Evolutionary conservation across 2,797 vertebrate genomes (phyloP).

Genomic region (Eidolon dupreanum): DNA sequence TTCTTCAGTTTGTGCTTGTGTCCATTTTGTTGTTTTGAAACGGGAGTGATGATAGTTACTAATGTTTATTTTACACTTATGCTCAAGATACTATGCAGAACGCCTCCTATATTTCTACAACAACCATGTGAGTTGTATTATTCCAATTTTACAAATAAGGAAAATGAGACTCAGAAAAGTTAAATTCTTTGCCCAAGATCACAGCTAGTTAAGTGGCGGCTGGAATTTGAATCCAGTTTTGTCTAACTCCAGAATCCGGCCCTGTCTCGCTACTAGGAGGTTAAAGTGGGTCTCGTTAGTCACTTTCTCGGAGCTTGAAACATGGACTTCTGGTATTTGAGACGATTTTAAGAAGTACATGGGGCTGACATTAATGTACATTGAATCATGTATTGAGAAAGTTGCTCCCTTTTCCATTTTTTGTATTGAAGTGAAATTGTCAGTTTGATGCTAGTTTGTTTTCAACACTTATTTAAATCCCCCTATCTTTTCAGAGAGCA

Average conservation of each 20-base stretch:
- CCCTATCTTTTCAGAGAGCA: not conserved
- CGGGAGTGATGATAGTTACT: not conserved
- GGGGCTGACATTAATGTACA: not conserved
- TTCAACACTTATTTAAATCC: not conserved
- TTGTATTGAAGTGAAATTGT: not conserved
- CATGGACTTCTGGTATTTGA: not conserved
- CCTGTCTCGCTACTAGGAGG: not conserved
- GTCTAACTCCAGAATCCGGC: not conserved
- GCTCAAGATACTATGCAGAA: too few relatives aligned
- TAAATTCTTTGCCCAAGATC: not conserved
- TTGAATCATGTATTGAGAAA: not conserved
- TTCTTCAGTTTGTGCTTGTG: not conserved
- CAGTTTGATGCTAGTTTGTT: not conserved
- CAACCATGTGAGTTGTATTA: not conserved
- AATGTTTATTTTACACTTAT: not conserved
- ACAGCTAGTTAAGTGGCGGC: not conserved
- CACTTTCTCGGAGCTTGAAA: not conserved
- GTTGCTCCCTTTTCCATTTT: not conserved
- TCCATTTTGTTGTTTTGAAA: not conserved
- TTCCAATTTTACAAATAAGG: not conserved
- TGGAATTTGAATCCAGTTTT: not conserved
- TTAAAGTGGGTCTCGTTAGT: not conserved
- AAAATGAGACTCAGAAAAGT: not conserved
- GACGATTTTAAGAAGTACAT: not conserved
- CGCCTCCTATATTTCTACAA: not conserved